Conservation (phyloP, 2,113 vertebrate species). For the Ellobius talpinus region DNA sequence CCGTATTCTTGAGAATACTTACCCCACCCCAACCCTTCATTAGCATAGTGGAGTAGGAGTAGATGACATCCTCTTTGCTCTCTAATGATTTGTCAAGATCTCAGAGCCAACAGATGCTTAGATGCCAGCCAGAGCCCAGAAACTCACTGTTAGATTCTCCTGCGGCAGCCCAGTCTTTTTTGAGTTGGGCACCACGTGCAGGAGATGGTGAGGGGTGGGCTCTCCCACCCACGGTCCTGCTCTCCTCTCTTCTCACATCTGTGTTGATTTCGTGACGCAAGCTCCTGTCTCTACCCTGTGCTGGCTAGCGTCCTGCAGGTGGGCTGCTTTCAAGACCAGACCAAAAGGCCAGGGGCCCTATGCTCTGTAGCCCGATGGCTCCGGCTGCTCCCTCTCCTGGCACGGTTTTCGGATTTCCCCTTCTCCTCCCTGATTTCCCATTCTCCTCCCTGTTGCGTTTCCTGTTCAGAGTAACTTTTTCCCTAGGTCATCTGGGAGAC, state of each 20-base stretch:
- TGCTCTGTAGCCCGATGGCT: neutral
- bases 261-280: neutral
- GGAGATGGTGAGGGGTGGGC: neutral
- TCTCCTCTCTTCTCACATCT: slow-evolving; percentile 38
- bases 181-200: neutral
- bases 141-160: neutral
- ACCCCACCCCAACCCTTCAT: neutral
- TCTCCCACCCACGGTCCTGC: neutral
- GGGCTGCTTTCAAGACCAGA: neutral
- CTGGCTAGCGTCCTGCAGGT: neutral
- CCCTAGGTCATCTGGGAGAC: slow-evolving; percentile 36
- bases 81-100: neutral
- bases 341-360: neutral
- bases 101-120: neutral
- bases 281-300: neutral
- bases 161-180: accelerated
- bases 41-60: neutral
- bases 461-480: slow-evolving; percentile 58
- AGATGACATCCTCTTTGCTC: neutral
- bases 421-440: slow-evolving; percentile 73
- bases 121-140: neutral
- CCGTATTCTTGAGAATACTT: neutral
- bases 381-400: slow-evolving; percentile 52
- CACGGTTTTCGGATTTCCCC: slow-evolving; percentile 58
- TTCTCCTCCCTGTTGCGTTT: slow-evolving; percentile 69